phyloP scores from a whole-genome alignment of 2,113 vertebrate genomes.

The Menura novaehollandiae region DNA sequence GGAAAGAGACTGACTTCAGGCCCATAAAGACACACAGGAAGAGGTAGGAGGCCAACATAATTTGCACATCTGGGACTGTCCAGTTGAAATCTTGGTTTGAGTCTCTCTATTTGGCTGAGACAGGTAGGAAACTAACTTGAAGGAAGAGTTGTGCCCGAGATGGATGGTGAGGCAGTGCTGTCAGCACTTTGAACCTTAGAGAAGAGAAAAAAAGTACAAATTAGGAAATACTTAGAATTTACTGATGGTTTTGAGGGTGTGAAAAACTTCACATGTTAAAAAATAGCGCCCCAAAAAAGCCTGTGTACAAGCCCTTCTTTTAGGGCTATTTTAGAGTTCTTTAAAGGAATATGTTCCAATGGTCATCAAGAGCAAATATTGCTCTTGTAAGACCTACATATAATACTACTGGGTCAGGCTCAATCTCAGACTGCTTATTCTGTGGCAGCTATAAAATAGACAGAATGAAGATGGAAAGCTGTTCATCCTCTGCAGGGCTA shows the following conservation, averaged over 20 bases:
- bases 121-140: not conserved
- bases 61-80: not conserved
- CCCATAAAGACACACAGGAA: not conserved
- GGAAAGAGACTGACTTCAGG: not conserved
- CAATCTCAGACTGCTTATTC: not conserved
- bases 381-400: not conserved
- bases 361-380: not conserved
- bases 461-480: slow-evolving; percentile 23
- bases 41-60: not conserved
- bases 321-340: not conserved
- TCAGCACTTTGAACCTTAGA: not conserved
- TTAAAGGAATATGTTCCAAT: not conserved
- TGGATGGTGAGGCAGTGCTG: not conserved
- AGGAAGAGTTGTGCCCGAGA: rapidly evolving
- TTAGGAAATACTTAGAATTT: not conserved
- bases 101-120: not conserved
- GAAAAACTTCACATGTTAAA: not conserved
- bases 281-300: not conserved
- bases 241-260: not conserved
- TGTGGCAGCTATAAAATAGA: slow-evolving; percentile 28
- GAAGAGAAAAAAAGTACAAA: not conserved
- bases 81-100: not conserved
- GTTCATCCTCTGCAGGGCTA: not conserved
- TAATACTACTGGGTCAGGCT: slow-evolving; percentile 7
- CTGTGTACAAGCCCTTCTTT: not conserved